Base-by-base conservation (phyloP, 2,797 vertebrate species). In the Apogon hyalosoma region DNA sequence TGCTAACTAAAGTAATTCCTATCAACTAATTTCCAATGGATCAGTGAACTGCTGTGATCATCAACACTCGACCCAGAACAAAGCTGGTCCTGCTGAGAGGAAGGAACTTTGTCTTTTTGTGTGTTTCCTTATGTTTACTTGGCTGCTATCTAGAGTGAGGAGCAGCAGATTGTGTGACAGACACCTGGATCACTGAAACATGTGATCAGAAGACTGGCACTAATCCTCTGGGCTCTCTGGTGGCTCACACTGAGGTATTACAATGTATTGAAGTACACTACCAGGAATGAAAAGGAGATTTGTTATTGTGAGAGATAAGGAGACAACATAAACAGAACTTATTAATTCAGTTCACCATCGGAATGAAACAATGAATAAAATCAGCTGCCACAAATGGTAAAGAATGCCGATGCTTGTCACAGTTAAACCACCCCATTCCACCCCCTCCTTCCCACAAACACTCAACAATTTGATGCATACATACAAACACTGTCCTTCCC, bases 151-250 rank as follows among this genome's bases (percentile, higher is more conserved):
- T 49, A 45, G 55, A 60, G 42, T 49, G 73, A 78, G 60, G 51
- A 71, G 71, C 69, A 64, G 59, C 84, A 85, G 85, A 82, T 85
- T 86, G 84, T 78, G 87, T 66, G 87, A 81, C 83, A 77, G 88
- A 88, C 86, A 92, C 86, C 90, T 91, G 91, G 83, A 92, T 83
- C 78, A 74, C 69, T 63, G 39, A 66, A 79, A 78, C 87, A 90
- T 85, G 89, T 84, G 86, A 88, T 81, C 70, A 57, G 66, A 72
- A 65, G 73, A 47, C 73, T 75, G 61, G 52, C 48, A 62, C 73
- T 93, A 92, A 92, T 90, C 90, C 88, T 42, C 0, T 39, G 41
- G 33, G 69, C 62, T 69, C 56, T 65, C 36, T 38, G 52, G 55
- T 75, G 66, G 31, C 21, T 59, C 51, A 12, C 52, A 19, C 31